Base-by-base conservation (phyloP, 2,113 vertebrate genomes). In the Onychorhynchus coronatus region DNA sequence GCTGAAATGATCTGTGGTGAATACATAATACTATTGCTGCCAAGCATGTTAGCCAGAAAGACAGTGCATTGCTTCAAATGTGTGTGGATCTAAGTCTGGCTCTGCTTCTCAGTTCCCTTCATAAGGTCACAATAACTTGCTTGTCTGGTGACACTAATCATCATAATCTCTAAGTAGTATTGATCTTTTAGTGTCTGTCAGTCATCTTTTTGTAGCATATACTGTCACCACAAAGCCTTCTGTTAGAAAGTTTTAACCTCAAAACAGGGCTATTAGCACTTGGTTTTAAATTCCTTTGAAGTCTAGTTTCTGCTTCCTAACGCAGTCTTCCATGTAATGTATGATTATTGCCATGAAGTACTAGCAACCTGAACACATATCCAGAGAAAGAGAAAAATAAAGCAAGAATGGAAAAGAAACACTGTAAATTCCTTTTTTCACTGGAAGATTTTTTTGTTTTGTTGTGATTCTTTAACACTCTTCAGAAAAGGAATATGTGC, bases 241-340 rank as follows among this genome's bases (percentile, higher is more conserved):
- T 41, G 52, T 37, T 78, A 80, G 61, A 91, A 97, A 41, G 37
- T 50, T 96, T 97, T 92, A 87, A 87, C 85, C 84, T 97, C 66
- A 93, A 91, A 90, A 95, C 53, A 83, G 82, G 47, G 23, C n/a
- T 91, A 61, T 92, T 94, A 93, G 39, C 37, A 50, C 27, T 31
- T 92, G 44, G 12, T 23, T 76, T 94, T 74, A 63, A 94, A 91
- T 25, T 71, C 33, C 5, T 4, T 73, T 31, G 6, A 83, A 90
- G 37, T 49, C 53, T 74, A 16, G 23, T 65, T 75, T 39, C 70
- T 19, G 23, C 3, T 31, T 91, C 92, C 68, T 76, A 75, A 73
- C 68, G 24, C 58, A 37, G 22, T 56, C 19, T 88, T 84, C 55
- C 22, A 42, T 53, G 44, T 49, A 82, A 83, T 50, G 11, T 53